Base-by-base conservation (phyloP, 2,888 invertebrate genomes). In the Nomada flava region DNA sequence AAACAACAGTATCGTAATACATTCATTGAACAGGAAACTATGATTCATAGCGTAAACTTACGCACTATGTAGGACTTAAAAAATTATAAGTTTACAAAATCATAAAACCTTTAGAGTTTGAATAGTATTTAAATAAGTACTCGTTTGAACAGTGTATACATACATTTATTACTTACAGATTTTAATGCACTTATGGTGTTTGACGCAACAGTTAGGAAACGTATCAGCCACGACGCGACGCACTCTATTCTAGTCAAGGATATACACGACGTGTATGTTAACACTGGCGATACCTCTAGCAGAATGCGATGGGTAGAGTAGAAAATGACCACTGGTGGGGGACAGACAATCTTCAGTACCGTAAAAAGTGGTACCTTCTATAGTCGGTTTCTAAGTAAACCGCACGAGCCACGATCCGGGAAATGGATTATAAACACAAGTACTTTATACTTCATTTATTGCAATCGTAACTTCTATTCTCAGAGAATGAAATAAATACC, bases 251-350 rank as follows among this genome's bases (percentile, higher is more conserved):
- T 0, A 75, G 0, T 5, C 50, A 44, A 65, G 5, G n/a, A 15
- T 15, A 53, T 18, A 53, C 50, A 79, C 79, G 57, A 79, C n/a
- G 50, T 18, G 64, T 50, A 52, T 63, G 10, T 10, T 67, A 53
- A 65, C 55, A 87, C 88, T 86, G 81, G n/a, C 50, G 60, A 52
- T 44, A 62, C 53, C 50, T 73, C 44, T 63, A 77, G 36, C 57
- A 63, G 64, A 60, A 73, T 69, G 75, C 55, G 65, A 60, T 83
- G 44, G 52, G 69, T 44, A 59, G 18, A 62, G 67, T 29, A 59
- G 18, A 59, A 62, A 11, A 13, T 36, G 29, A 20, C 2, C 10
- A 11, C 11, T 23, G 63, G 84, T 71, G 78, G 88, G 76, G 9
- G 82, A 23, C 5, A 59, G 29, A 67, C n/a, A n/a, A 29, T 50